These are phyloP conservation scores for Papilio demoleus DNA, from an alignment of 2,888 invertebrate genomes.

Conservation along the genomic window DNA sequence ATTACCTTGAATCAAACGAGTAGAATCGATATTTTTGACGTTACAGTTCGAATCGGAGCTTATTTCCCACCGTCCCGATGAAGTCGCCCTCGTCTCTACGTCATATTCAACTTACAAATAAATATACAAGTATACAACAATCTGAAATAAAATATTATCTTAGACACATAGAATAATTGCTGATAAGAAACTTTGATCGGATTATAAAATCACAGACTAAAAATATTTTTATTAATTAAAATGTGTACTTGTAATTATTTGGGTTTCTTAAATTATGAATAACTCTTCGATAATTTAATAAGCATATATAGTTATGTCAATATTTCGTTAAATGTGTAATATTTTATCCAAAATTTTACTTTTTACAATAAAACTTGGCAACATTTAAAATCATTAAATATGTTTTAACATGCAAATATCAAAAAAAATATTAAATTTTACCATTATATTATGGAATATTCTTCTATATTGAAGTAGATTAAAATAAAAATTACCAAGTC, in stretches of 20 bases:
- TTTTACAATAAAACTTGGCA: no score
- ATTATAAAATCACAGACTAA: no score
- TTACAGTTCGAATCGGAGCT: slow-evolving; percentile 41
- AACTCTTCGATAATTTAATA: slow-evolving; percentile 27
- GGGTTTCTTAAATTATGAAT: slow-evolving; percentile 33
- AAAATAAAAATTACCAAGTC: neutral
- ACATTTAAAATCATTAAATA: no score
- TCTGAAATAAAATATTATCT: slow-evolving; percentile 52
- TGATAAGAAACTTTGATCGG: neutral
- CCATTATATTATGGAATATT: neutral
- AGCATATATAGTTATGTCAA: slow-evolving; percentile 15
- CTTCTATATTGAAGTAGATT: neutral
- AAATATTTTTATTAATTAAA: no score
- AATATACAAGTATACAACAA: slow-evolving; percentile 56
- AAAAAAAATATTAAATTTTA: neutral
- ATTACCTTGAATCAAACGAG: slow-evolving; percentile 20
- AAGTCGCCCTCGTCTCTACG: slow-evolving; percentile 59
- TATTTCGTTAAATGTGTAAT: no score
- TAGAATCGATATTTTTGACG: slow-evolving; percentile 41
- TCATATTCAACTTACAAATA: slow-evolving; percentile 68
- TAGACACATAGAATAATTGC: slow-evolving; percentile 23
- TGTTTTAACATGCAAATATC: no score
- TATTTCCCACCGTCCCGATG: slow-evolving; percentile 42
- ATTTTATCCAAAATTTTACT: no score
- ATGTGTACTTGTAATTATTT: no score